Evolutionary conservation across 2,113 vertebrate species (phyloP), one percentile per base, ranked within the genome.

Genomic region (Atrichornis clamosus): DNA sequence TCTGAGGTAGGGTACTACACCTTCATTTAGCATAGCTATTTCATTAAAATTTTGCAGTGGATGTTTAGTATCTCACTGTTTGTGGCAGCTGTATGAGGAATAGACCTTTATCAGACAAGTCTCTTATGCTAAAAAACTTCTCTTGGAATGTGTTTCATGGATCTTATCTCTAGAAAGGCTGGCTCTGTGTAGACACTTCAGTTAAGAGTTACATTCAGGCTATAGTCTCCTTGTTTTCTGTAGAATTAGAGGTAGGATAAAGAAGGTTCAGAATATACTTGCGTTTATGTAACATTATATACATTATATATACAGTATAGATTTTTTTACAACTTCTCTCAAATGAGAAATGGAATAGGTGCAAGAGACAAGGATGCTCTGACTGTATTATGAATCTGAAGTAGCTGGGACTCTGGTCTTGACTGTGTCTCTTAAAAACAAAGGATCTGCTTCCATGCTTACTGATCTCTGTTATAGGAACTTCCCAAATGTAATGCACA

Each of bases 231-330:
- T 37, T 46, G 7, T 10, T 83, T 68, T 50, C 62, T 79, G 18
- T 33, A 50, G 37, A 58, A 35, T 16, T 74, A 46, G 30, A 60
- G 15, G 17, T 63, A 53, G 7, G 11, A 39, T 42, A 64, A 55
- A 24, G 2, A 74, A 53, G 3, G 5, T 70, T 78, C 20, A 58
- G 42, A 47, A 32, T 5, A 4, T 44, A 8, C 24, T 3, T 44
- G 1, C 53, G 1, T 63, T 1, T n/a, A 6, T 17, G 10, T 7
- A 22, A n/a, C 32, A 32, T 10, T 44, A 9, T 33, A 16, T 20
- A 18, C 11, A 11, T 16, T 46, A 11, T 53, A 35, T 39, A 6
- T 42, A 6, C 18, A 30, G 5, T 35, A 44, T 15, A 52, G 39
- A 20, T 13, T 56, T 87, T 73, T 92, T 81, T 84, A 8, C 7